phyloP scores from a whole-genome alignment of 2,797 vertebrate genomes.

The Mormyrops boulengeri region DNA sequence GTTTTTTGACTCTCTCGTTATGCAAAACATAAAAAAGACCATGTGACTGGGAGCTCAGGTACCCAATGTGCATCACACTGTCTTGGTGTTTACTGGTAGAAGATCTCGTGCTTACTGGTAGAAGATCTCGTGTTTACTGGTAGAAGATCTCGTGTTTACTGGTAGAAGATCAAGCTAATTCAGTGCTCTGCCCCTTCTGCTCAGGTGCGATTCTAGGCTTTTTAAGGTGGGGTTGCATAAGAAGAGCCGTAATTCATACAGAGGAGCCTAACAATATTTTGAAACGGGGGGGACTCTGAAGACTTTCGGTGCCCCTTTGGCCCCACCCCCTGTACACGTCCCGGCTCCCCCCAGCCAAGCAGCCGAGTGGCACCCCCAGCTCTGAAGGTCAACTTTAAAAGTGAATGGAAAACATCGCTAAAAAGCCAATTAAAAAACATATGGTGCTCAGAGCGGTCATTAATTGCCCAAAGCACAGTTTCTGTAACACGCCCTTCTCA shows the following conservation, averaged over 20 bases:
- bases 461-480: background rate
- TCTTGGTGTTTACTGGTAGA: background rate
- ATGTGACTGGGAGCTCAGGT: background rate
- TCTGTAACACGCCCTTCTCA: background rate
- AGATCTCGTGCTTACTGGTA: background rate
- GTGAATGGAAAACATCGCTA: background rate
- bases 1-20: background rate
- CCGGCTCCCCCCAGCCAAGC: background rate
- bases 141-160: too few relatives aligned
- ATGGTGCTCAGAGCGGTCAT: background rate
- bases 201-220: background rate
- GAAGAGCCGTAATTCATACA: background rate
- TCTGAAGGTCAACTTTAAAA: background rate
- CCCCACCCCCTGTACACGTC: background rate
- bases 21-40: background rate
- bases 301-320: background rate
- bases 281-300: background rate
- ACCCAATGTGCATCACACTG: background rate
- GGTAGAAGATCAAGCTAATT: background rate
- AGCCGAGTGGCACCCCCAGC: background rate
- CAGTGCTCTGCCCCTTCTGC: background rate
- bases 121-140: too few relatives aligned
- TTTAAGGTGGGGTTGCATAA: background rate
- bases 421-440: constrained; percentile 4
- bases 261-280: background rate